These are phyloP conservation scores for Philaenus spumarius DNA, from an alignment of 1,140 invertebrate genomes.

Conservation along the genomic window DNA sequence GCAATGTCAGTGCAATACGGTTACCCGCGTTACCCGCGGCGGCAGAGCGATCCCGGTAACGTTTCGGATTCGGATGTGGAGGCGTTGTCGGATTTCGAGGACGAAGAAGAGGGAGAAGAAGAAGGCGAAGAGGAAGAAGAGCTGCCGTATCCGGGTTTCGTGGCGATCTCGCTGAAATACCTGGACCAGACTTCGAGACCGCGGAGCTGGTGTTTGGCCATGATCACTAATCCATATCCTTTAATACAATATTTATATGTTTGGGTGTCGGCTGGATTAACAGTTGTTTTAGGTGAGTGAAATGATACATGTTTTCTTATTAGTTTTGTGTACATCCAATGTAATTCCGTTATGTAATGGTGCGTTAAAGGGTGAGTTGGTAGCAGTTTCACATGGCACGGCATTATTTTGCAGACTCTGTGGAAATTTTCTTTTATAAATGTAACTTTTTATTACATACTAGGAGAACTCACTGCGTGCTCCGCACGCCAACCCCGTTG, in stretches of 20 bases:
- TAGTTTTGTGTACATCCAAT: too few relatives aligned
- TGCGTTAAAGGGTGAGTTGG: too few relatives aligned
- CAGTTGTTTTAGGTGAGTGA: too few relatives aligned
- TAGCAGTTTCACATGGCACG: too few relatives aligned
- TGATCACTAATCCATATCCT: conserved; percentile 99
- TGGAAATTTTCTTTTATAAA: too few relatives aligned
- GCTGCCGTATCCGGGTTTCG: conserved; percentile 84
- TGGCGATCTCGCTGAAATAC: conserved; percentile 71
- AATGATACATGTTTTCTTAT: too few relatives aligned
- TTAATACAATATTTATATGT: conserved; percentile 42
- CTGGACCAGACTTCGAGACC: conserved; percentile 79
- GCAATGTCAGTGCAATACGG: conserved; percentile 2
- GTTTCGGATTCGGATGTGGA: conserved; percentile 43
- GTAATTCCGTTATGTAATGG: too few relatives aligned
- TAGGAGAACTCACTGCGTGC: too few relatives aligned
- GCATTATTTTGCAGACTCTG: too few relatives aligned
- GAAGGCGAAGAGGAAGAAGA: conserved; percentile 37
- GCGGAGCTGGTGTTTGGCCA: conserved; percentile 84
- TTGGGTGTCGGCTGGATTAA: too few relatives aligned
- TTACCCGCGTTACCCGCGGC: conserved; percentile 6
- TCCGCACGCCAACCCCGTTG: too few relatives aligned
- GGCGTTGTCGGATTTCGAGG: conserved; percentile 35
- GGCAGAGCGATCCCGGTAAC: conserved; percentile 26
- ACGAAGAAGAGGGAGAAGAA: conserved; percentile 27
- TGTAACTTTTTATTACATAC: too few relatives aligned